phyloP scores from a whole-genome alignment of 2,113 vertebrate species.

The Seriola quinqueradiata region DNA sequence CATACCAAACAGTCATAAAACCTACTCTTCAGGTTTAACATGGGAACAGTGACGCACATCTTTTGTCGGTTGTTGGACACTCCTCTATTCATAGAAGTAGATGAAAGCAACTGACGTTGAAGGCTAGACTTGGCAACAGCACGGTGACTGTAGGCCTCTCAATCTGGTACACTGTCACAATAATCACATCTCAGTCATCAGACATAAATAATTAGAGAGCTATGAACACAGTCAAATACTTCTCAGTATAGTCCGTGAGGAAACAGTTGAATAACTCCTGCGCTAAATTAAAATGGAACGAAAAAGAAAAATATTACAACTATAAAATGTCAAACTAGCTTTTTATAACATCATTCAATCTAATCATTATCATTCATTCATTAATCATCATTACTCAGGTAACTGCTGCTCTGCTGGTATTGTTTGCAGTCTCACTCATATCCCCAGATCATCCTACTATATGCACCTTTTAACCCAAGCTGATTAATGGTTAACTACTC shows the following conservation, averaged over 20 bases:
- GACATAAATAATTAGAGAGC: neutral
- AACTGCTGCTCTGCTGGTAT: neutral
- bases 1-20: slow-evolving; percentile 67
- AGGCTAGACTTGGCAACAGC: neutral
- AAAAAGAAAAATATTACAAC: neutral
- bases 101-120: slow-evolving; percentile 53
- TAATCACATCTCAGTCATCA: slow-evolving; percentile 1
- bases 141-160: slow-evolving; percentile 1
- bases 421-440: no score
- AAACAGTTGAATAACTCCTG: neutral
- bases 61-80: slow-evolving; percentile 70
- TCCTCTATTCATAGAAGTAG: slow-evolving; percentile 56
- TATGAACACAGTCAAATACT: neutral
- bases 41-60: slow-evolving; percentile 66
- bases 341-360: no score
- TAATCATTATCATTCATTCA: no score
- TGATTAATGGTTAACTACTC: no score
- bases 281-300: no score
- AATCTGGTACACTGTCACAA: slow-evolving; percentile 19
- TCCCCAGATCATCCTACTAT: no score
- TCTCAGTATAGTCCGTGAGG: neutral
- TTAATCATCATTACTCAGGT: neutral
- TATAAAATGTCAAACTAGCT: neutral
- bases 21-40: slow-evolving; percentile 82
- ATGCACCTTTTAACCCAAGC: no score